Base-by-base conservation (phyloP, 2,113 vertebrate species). In the Rhea pennata region DNA sequence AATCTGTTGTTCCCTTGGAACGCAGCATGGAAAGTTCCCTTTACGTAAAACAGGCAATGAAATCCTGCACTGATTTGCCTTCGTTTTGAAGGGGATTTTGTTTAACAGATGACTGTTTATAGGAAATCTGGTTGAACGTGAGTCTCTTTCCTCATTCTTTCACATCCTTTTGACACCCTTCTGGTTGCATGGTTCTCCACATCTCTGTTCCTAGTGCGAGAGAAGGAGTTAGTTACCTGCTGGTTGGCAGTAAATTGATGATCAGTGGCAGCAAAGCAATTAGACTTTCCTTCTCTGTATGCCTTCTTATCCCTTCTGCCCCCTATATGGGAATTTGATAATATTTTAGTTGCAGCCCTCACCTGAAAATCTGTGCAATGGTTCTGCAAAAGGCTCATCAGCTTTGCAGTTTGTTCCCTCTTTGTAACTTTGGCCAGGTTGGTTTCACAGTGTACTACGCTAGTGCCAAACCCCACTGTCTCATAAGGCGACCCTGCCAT, bases 101-200 rank as follows among this genome's bases (percentile, higher is more conserved):
- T 39, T 84, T 53, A 84, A 92, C 14, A 70, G 12, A 39, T 36
- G 14, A 31, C 12, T 50, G 39, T 10, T 65, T 46, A 9, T 8
- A 66, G 24, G 27, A 84, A 84, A 90, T 70, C 27, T 62, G 9
- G 14, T 8, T 70, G 10, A 21, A 83, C 16, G 6, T 58, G 5
- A 29, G 20, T 12, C 0, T 0, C 5, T 72, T 69, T 65, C 27
- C 27, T 73, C 1, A 1, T 9, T n/a, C 16, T 7, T 77, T 21
- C 29, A 53, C 15, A 4, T 9, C 5, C 9, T 6, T 69, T 8
- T 3, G 24, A 44, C 12, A 36, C 36, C 36, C 36, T 36, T 36
- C 20, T 46, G 66, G 7, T 67, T 84, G 67, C 21, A 44, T 9
- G 56, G 9, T 6, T 65, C 10, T 40, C 54, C 6, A 14, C 22